These are phyloP conservation scores for Stichopus horrens DNA, from an alignment of 53 echinoderm and acorn worm genomes.

Conservation along the genomic window DNA sequence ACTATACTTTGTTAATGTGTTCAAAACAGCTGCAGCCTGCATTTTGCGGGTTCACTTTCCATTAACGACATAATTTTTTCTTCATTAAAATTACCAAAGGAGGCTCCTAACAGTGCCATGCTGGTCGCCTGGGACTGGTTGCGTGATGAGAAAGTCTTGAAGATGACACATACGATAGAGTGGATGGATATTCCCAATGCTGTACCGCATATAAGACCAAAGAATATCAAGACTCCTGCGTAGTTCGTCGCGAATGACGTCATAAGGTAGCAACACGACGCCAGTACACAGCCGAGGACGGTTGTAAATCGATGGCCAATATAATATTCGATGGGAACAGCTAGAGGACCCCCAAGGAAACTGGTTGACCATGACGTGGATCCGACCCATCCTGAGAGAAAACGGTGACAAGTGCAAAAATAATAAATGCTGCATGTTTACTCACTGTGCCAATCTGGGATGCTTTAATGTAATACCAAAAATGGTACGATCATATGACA, in stretches of 20 bases:
- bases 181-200: not conserved
- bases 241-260: slow-evolving; percentile 17
- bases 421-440: no score
- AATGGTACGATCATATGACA: no score
- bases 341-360: not conserved
- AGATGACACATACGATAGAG: not conserved
- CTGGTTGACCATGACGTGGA: not conserved
- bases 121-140: not conserved
- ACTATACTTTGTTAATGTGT: no score
- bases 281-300: not conserved
- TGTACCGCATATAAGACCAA: not conserved
- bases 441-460: no score
- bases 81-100: not conserved
- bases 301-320: slow-evolving; percentile 9
- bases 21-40: no score
- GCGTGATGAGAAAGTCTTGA: not conserved
- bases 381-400: slow-evolving; percentile 32
- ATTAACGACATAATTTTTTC: no score
- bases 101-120: not conserved
- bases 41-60: no score
- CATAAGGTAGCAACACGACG: slow-evolving; percentile 8
- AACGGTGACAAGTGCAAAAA: not conserved
- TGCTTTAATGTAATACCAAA: no score
- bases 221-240: slow-evolving; percentile 16
- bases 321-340: not conserved